Evolutionary conservation across 2,797 vertebrate genomes (phyloP), one percentile per base, ranked within the genome.

Genomic region (Percopsis omiscomaycus): DNA sequence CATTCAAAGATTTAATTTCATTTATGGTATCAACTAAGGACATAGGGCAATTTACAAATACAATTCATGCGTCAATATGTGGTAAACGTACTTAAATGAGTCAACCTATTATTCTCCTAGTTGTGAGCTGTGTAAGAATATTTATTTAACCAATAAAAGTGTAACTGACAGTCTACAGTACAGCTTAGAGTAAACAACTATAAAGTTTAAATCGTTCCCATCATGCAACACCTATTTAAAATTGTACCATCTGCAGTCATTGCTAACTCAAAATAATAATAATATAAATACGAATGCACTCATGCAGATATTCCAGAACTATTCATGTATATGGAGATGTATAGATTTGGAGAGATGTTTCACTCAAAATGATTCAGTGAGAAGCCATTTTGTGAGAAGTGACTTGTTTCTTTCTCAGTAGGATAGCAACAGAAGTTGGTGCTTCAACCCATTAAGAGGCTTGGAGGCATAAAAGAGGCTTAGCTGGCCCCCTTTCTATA

Each of bases 391-490:
- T 82, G 81, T 68, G 32, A 57, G 77, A 84, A 63, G 74, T 52
- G 55, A 83, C 71, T 87, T 77, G 76, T 76, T 84, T 82, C 71
- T 70, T 77, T 62, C 51, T 50, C 83, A 44, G 8, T 64, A 71
- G 78, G 77, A 68, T 50, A 68, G 86, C 80, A 75, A 82, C 82
- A 85, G 86, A 88, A 84, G 82, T 82, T 69, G 76, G 81, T 83
- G 86, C 88, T 88, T 89, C 81, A 86, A 83, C 80, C 81, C 81
- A 81, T 74, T 84, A 89, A 91, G 87, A 88, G 89, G 87, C 83
- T 86, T 86, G 85, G 80, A 85, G 81, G 82, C 79, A 88, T 89
- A 82, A 88, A 88, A 90, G 85, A 89, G 75, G 90, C 88, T 93
- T 89, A 89, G 86, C 79, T 85, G 68, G 73, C 82, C 81, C 82